Evolutionary conservation across 2,797 vertebrate genomes (phyloP).

Genomic region (Naso thynnoides): DNA sequence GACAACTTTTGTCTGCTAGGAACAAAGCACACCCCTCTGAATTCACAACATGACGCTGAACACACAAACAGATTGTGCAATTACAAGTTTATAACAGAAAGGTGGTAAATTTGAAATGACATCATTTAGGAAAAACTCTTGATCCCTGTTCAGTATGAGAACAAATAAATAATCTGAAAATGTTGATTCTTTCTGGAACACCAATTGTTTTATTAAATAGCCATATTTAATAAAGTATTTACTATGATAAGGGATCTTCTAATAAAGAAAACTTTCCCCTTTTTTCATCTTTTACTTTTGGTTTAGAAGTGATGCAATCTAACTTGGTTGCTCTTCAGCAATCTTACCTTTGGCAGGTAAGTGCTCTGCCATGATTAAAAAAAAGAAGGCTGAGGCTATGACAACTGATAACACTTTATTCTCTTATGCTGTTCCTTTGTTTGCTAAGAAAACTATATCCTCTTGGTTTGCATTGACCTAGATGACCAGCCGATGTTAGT

Average conservation of each 20-base stretch:
- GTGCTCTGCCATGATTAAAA: too few species aligned
- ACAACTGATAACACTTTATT: not conserved
- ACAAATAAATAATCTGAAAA: not conserved
- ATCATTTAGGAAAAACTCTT: not conserved
- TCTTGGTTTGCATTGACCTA: not conserved
- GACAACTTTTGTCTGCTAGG: not conserved
- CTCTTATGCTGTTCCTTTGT: not conserved
- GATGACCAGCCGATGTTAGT: too few species aligned
- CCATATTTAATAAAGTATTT: not conserved
- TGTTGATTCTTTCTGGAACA: slow-evolving; percentile 15
- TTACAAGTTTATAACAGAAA: slow-evolving; percentile 3
- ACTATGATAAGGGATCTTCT: not conserved
- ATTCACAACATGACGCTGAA: not conserved
- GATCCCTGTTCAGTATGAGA: not conserved
- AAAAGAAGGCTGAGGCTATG: not conserved
- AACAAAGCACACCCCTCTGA: not conserved
- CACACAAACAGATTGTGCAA: not conserved
- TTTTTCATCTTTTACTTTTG: not conserved
- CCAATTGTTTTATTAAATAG: slow-evolving; percentile 13
- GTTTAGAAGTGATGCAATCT: slow-evolving; percentile 4
- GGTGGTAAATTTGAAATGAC: not conserved
- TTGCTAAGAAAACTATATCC: not conserved
- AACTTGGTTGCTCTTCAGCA: not conserved
- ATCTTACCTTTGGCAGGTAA: not conserved
- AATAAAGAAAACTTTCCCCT: not conserved